Percentiles rank a stretch among this genome's conserved stretches.
These are phyloP conservation scores for Alauda arvensis DNA, from an alignment of 2,797 vertebrate species.

Conservation along the genomic window DNA sequence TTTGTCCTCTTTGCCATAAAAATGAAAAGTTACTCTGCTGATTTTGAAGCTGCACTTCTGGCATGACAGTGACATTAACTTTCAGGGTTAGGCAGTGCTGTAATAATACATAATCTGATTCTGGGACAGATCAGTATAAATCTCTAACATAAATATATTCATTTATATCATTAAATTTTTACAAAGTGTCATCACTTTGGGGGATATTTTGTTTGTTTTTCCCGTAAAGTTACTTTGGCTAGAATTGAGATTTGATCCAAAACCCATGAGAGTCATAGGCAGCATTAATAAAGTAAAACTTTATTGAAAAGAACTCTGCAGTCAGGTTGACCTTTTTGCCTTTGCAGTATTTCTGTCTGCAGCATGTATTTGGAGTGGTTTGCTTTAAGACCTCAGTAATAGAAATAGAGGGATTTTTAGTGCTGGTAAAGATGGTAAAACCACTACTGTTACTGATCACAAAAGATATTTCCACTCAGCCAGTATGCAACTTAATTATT, in stretches of 20 bases:
- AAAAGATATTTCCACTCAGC: background rate
- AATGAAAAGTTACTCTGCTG: background rate
- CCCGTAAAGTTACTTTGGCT: constrained; percentile 7
- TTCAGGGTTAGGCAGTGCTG: background rate
- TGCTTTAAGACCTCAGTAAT: background rate
- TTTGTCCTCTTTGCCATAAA: background rate
- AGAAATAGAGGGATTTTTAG: background rate
- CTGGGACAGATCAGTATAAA: background rate
- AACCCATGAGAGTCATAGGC: background rate
- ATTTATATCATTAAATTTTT: constrained; percentile 3
- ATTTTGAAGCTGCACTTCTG: background rate
- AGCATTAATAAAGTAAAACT: constrained; percentile 37
- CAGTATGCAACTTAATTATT: background rate
- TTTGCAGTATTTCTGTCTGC: constrained; percentile 39
- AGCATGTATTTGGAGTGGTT: background rate
- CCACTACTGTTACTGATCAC: background rate
- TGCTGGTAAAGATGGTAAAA: background rate
- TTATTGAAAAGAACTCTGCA: constrained; percentile 6
- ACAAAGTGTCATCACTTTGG: background rate
- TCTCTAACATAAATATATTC: background rate
- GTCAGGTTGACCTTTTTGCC: constrained; percentile 7
- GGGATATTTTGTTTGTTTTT: constrained; percentile 8
- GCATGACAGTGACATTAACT: background rate
- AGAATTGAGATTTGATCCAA: constrained; percentile 20
- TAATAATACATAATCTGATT: background rate